A percentile compares a stretch with the other conserved stretches of the same genome.
These are phyloP conservation scores for Epizoanthus illoricatus DNA, from an alignment of 92 coral and sea anemone genomes.

Conservation along the genomic window DNA sequence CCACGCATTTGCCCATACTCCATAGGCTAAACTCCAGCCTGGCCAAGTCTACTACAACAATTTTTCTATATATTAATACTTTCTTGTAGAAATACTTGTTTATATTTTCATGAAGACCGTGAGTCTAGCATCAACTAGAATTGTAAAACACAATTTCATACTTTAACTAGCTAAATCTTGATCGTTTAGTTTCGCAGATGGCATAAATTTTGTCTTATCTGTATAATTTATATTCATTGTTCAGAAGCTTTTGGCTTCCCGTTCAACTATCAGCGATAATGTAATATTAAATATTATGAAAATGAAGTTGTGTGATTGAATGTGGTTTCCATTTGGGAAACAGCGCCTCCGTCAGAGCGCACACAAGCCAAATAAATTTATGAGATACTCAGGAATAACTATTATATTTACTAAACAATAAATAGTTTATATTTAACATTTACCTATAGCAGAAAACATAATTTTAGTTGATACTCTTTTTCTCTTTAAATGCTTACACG, in stretches of 20 bases:
- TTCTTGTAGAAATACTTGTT: background rate
- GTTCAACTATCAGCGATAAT: conserved; percentile 17
- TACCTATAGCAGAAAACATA: background rate
- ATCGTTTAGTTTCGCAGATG: conserved; percentile 14
- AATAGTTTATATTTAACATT: background rate
- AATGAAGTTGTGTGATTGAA: conserved; percentile 1
- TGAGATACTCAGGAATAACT: background rate
- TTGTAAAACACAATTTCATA: background rate
- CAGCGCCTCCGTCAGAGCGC: background rate
- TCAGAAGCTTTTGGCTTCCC: background rate
- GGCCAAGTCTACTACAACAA: background rate
- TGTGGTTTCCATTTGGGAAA: conserved; percentile 19
- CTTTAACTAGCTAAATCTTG: conserved; percentile 7
- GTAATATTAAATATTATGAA: conserved; percentile 11
- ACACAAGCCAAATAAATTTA: no score
- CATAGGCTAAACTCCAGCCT: background rate
- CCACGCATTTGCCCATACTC: background rate
- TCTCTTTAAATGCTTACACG: no score
- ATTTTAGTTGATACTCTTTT: no score
- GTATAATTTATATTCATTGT: conserved; percentile 12
- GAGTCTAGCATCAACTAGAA: background rate
- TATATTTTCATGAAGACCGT: background rate
- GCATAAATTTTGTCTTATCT: conserved; percentile 27
- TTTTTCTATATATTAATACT: background rate
- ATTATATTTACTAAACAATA: background rate